Evolutionary conservation across 2,113 vertebrate genomes (phyloP).

Genomic region (Eublepharis macularius): DNA sequence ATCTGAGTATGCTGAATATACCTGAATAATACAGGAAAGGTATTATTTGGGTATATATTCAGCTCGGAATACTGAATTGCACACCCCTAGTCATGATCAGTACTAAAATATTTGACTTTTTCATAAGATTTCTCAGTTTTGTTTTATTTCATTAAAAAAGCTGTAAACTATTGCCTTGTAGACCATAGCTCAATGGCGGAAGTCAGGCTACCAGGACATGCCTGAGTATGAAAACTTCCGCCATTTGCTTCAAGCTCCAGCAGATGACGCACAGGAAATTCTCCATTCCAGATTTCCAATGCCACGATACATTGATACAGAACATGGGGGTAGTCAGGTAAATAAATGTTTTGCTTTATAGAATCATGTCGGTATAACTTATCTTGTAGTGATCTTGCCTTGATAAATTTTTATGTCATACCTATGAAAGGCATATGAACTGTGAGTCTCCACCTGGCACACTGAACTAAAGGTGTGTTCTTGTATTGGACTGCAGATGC

Average conservation of each 20-base stretch:
- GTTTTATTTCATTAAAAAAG: background rate
- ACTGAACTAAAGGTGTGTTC: background rate
- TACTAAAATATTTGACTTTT: background rate
- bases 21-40: too few species aligned
- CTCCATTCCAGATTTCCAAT: constrained; percentile 95
- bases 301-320: constrained; percentile 96
- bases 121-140: background rate
- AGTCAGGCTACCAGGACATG: constrained; percentile 96
- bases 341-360: background rate
- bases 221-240: constrained; percentile 94
- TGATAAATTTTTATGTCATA: constrained; percentile 8
- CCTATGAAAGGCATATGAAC: background rate
- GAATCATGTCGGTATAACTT: background rate
- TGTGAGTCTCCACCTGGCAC: background rate
- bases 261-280: constrained; percentile 96
- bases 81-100: background rate
- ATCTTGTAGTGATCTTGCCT: background rate
- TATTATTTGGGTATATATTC: too few species aligned
- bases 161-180: constrained; percentile 55
- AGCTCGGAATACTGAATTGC: too few species aligned
- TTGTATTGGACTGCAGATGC: background rate
- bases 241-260: constrained; percentile 92
- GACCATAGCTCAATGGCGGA: constrained; percentile 97
- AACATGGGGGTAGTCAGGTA: constrained; percentile 97
- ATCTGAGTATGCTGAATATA: too few species aligned